Evolutionary conservation across 2,888 invertebrate genomes (phyloP).

Genomic region (Sinhomidia bicolor): DNA sequence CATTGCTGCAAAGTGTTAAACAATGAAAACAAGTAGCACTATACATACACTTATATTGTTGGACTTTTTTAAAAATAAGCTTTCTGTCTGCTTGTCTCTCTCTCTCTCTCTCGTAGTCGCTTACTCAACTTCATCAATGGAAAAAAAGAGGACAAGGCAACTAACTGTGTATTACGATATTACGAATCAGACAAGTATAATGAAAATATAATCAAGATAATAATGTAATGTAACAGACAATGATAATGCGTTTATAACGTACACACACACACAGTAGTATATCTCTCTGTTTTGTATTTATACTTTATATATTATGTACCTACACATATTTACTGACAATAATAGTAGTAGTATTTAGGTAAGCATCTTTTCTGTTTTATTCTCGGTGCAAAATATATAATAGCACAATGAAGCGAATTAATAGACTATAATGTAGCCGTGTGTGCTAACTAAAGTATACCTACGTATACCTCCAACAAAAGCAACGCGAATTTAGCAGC

Average conservation of each 20-base stretch:
- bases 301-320: too few relatives aligned
- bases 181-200: slow-evolving; percentile 56
- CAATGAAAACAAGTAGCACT: too few relatives aligned
- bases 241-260: not conserved
- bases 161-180: slow-evolving; percentile 24
- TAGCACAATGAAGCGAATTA: slow-evolving; percentile 6
- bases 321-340: not conserved
- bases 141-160: slow-evolving; percentile 68
- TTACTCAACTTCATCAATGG: slow-evolving; percentile 16
- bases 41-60: too few relatives aligned
- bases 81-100: slow-evolving; percentile 38
- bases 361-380: not conserved
- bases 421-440: not conserved
- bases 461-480: not conserved
- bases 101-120: slow-evolving; percentile 38
- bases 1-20: too few relatives aligned
- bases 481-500: not conserved
- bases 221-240: not conserved
- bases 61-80: too few relatives aligned
- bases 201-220: slow-evolving; percentile 7
- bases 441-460: not conserved
- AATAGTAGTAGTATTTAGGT: not conserved
- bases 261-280: not conserved
- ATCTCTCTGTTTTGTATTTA: too few relatives aligned
- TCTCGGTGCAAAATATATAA: not conserved